Percentiles rank a stretch among this genome's conserved stretches.
These are phyloP conservation scores for Apeltes quadracus DNA, from an alignment of 2,113 vertebrate species.

Conservation along the genomic window DNA sequence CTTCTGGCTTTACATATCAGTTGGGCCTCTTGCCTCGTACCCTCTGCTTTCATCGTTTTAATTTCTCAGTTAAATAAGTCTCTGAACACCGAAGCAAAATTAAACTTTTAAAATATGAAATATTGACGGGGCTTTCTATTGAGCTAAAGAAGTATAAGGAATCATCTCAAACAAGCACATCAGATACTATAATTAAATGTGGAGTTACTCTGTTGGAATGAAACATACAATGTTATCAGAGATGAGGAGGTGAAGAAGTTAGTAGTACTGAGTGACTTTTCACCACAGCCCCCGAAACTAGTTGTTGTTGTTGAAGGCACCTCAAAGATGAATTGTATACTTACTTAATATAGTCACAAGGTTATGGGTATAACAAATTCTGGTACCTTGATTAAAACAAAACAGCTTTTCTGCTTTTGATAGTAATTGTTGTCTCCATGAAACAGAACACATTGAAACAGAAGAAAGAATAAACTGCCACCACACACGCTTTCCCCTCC, in stretches of 20 bases:
- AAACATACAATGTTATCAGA: too few relatives aligned
- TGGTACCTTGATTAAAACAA: too few relatives aligned
- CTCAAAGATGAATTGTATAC: background rate
- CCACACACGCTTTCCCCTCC: background rate
- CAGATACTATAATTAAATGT: too few relatives aligned
- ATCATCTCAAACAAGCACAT: too few relatives aligned
- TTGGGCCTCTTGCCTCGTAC: background rate
- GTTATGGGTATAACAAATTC: background rate
- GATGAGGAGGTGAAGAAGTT: background rate
- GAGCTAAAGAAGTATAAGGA: too few relatives aligned
- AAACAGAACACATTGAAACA: slow-evolving; percentile 13
- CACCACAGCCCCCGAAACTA: background rate
- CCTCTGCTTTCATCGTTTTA: background rate
- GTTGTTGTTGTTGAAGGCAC: background rate
- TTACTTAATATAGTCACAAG: background rate
- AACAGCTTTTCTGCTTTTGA: background rate
- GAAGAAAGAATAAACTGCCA: slow-evolving; percentile 17
- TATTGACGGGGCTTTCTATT: background rate
- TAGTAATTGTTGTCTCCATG: slow-evolving; percentile 12
- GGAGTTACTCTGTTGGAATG: too few relatives aligned
- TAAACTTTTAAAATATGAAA: background rate
- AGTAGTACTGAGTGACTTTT: background rate
- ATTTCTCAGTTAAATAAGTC: background rate
- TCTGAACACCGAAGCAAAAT: background rate
- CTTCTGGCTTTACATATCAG: slow-evolving; percentile 2